Percentiles rank a stretch among this genome's conserved stretches.
phyloP scores from a whole-genome alignment of 2,888 invertebrate species.

The Rhagium mordax region DNA sequence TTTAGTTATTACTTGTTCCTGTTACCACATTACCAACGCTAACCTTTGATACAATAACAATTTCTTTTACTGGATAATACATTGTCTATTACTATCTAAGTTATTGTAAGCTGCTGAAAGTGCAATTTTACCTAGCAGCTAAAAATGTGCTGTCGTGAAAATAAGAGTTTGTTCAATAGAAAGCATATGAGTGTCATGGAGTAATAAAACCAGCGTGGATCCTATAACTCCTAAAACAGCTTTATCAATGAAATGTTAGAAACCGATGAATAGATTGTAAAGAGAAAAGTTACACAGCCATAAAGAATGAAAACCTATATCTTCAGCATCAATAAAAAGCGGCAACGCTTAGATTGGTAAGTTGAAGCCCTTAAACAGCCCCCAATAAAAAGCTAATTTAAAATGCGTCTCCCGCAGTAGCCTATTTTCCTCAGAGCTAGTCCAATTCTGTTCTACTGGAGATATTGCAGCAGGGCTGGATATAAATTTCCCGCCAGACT shows the following conservation, averaged over 20 bases:
- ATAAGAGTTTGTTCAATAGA: not conserved
- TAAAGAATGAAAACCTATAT: slow-evolving; percentile 42
- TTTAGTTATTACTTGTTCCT: too few relatives aligned
- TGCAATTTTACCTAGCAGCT: not conserved
- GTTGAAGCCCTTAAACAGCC: slow-evolving; percentile 60
- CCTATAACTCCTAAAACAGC: slow-evolving; percentile 23
- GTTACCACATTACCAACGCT: too few relatives aligned
- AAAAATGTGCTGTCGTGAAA: slow-evolving; percentile 18
- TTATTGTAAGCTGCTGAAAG: not conserved
- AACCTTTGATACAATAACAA: too few relatives aligned
- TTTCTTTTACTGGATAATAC: too few relatives aligned
- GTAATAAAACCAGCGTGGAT: slow-evolving; percentile 10
- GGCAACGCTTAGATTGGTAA: slow-evolving; percentile 54
- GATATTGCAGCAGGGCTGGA: slow-evolving; percentile 69
- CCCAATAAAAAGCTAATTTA: slow-evolving; percentile 70
- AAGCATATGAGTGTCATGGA: slow-evolving; percentile 3
- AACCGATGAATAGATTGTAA: slow-evolving; percentile 36
- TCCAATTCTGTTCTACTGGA: slow-evolving; percentile 70
- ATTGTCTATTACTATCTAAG: too few relatives aligned
- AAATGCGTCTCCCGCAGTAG: slow-evolving; percentile 69
- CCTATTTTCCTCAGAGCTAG: slow-evolving; percentile 69
- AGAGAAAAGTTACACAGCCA: slow-evolving; percentile 29
- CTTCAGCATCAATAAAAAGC: slow-evolving; percentile 49
- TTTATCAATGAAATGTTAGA: slow-evolving; percentile 32
- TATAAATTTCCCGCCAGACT: slow-evolving; percentile 75